Evolutionary conservation across 2,113 vertebrate species (phyloP).

Genomic region (Brienomyrus longianalis): DNA sequence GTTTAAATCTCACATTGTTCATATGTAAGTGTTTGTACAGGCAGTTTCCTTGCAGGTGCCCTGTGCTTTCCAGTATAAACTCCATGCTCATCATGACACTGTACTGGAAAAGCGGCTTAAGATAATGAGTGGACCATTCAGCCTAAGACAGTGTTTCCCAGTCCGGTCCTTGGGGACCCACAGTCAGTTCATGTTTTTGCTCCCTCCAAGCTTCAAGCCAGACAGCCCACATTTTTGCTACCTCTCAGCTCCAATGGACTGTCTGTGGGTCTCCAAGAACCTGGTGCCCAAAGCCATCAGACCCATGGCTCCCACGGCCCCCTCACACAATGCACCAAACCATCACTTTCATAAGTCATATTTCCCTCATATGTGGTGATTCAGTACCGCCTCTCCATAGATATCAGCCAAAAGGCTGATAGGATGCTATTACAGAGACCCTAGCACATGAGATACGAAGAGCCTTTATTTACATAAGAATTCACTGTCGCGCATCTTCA

Average conservation of each 20-base stretch:
- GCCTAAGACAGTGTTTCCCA: background rate
- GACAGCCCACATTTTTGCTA: background rate
- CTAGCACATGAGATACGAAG: background rate
- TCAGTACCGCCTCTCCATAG: background rate
- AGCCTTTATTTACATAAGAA: background rate
- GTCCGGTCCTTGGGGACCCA: background rate
- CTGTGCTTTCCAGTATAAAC: background rate
- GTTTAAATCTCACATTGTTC: background rate
- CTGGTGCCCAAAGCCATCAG: background rate
- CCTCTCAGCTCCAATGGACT: background rate
- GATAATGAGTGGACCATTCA: background rate
- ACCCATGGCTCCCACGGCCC: conserved; percentile 16
- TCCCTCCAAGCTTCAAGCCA: no score
- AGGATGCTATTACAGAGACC: background rate
- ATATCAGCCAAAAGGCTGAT: background rate
- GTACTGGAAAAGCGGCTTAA: background rate
- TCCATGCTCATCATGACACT: background rate
- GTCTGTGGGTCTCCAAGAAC: background rate
- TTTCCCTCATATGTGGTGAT: background rate
- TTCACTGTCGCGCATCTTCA: conserved; percentile 55
- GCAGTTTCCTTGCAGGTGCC: background rate
- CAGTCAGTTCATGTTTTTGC: no score
- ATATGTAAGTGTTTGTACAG: background rate
- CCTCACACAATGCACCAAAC: conserved; percentile 16
- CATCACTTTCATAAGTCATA: background rate